Percentiles rank a stretch among this genome's conserved stretches.
phyloP scores from a whole-genome alignment of 1,140 invertebrate genomes.

The Globodera ellingtonae region DNA sequence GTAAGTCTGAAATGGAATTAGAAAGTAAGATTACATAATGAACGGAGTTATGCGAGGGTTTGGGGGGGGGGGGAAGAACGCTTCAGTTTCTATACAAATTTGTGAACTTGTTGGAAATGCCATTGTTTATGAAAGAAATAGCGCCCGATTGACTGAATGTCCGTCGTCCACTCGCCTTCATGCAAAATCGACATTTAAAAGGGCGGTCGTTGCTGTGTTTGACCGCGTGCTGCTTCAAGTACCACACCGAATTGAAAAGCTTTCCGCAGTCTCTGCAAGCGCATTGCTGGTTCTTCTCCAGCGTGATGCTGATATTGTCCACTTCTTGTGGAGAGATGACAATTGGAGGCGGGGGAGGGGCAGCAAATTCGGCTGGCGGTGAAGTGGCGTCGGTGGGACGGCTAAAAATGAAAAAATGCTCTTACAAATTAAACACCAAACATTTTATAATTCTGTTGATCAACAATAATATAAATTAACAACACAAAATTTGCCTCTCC shows the following conservation, averaged over 20 bases:
- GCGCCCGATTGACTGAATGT: too few species aligned
- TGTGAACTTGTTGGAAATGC: too few species aligned
- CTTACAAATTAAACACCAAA: too few species aligned
- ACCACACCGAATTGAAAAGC: constrained; percentile 61
- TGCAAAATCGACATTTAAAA: constrained; percentile 64
- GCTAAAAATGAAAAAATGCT: not conserved
- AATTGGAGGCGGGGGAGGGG: constrained; percentile 52
- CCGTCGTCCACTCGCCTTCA: constrained; percentile 45
- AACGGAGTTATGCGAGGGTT: not conserved
- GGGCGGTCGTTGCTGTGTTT: constrained; percentile 64
- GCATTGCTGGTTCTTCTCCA: constrained; percentile 64
- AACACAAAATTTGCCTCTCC: not conserved
- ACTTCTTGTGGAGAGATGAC: constrained; percentile 61
- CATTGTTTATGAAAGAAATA: too few species aligned
- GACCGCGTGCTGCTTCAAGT: constrained; percentile 64
- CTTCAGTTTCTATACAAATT: too few species aligned
- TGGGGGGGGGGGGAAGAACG: too few species aligned
- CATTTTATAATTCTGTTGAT: too few species aligned
- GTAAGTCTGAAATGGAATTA: constrained; percentile 56
- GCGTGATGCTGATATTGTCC: constrained; percentile 54
- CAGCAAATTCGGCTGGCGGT: not conserved
- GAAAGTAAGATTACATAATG: not conserved
- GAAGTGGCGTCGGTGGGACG: not conserved
- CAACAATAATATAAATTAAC: too few species aligned
- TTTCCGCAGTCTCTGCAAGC: constrained; percentile 64